Evolutionary conservation across 1,140 invertebrate species (phyloP).

Genomic region (Hylaeus volcanicus): DNA sequence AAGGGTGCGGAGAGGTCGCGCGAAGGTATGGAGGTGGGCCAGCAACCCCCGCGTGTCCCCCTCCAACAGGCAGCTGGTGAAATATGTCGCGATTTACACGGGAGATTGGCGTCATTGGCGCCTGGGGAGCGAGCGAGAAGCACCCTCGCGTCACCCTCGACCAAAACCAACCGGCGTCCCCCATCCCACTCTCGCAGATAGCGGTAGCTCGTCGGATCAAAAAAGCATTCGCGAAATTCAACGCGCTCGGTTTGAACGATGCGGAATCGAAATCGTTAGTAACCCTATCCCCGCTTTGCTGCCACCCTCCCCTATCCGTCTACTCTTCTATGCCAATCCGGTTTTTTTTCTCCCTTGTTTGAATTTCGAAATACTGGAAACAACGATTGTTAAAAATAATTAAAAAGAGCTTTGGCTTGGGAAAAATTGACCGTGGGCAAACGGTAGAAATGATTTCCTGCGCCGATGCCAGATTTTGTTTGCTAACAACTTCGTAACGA

Average conservation of each 20-base stretch:
- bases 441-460: not conserved
- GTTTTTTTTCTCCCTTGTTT: not conserved
- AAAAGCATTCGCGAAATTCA: slow-evolving; percentile 78
- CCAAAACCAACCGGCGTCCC: slow-evolving; percentile 20
- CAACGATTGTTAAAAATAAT: slow-evolving; percentile 43
- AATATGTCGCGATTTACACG: slow-evolving; percentile 81
- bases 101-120: slow-evolving; percentile 80
- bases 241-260: slow-evolving; percentile 66
- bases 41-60: slow-evolving; percentile 6
- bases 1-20: not conserved
- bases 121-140: slow-evolving; percentile 70
- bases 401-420: slow-evolving; percentile 15
- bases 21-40: slow-evolving; percentile 13
- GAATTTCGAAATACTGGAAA: slow-evolving; percentile 39
- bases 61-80: slow-evolving; percentile 67
- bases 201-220: slow-evolving; percentile 72
- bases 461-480: not conserved
- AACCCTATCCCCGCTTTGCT: slow-evolving; percentile 19
- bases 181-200: slow-evolving; percentile 15
- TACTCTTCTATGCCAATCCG: not conserved
- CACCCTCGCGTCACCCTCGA: slow-evolving; percentile 16
- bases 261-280: slow-evolving; percentile 72
- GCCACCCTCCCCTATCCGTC: not conserved
- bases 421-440: slow-evolving; percentile 11
- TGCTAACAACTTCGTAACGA: not conserved